Evolutionary conservation across 2,888 invertebrate species (phyloP).

Genomic region (Labia minor): DNA sequence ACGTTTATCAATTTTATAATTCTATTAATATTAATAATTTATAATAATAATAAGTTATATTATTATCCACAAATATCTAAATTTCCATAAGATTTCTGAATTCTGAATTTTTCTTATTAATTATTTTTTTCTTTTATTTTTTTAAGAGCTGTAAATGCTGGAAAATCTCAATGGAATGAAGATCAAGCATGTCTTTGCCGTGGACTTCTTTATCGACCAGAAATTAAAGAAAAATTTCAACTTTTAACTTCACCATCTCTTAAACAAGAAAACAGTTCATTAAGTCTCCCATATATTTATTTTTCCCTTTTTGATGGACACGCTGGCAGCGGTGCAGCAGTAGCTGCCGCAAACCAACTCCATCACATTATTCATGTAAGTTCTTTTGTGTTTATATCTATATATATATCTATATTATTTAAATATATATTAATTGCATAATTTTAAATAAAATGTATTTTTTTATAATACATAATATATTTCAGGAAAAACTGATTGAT

Average conservation of each 20-base stretch:
- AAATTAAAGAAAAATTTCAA: constrained; percentile 18
- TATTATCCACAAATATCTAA: too few species aligned
- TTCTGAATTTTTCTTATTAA: too few species aligned
- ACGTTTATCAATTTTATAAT: too few species aligned
- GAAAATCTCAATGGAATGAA: constrained; percentile 66
- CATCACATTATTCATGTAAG: constrained; percentile 64
- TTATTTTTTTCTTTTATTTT: constrained; percentile 18
- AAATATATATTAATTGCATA: too few species aligned
- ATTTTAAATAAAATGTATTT: too few species aligned
- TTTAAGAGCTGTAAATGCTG: constrained; percentile 58
- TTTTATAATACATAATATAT: constrained; percentile 4
- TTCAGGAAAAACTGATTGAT: constrained; percentile 50
- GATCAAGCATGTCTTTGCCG: constrained; percentile 51
- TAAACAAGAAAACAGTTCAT: constrained; percentile 20
- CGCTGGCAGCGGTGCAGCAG: constrained; percentile 67
- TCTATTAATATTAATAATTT: too few species aligned
- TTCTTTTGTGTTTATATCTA: constrained; percentile 22
- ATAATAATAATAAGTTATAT: too few species aligned
- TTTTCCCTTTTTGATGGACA: constrained; percentile 81
- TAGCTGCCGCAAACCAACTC: constrained; percentile 63
- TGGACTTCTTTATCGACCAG: constrained; percentile 30
- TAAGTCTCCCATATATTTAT: constrained; percentile 53
- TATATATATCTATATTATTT: constrained; percentile 3
- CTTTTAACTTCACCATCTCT: constrained; percentile 20
- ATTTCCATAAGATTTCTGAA: too few species aligned